A percentile compares a stretch with the other conserved stretches of the same genome.
phyloP scores from a whole-genome alignment of 2,113 vertebrate species.

The Circaetus gallicus region DNA sequence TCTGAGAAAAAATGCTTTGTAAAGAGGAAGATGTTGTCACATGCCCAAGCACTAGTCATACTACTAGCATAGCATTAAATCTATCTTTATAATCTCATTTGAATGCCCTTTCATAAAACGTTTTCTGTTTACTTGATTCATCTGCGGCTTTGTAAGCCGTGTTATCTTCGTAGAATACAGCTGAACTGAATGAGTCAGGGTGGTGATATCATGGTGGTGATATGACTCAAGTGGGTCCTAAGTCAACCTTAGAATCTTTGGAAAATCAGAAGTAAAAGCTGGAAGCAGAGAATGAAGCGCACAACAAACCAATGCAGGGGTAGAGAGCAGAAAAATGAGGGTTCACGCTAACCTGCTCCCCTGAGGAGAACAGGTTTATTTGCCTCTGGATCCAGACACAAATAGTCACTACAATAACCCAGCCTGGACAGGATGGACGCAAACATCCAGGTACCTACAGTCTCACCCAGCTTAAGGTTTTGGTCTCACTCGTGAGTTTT shows the following conservation, averaged over 20 bases:
- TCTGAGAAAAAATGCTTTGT: not conserved
- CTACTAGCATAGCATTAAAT: not conserved
- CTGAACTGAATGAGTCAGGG: not conserved
- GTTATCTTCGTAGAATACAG: not conserved
- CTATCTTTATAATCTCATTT: not conserved
- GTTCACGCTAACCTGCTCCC: not conserved
- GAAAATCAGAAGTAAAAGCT: not conserved
- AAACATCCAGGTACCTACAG: not conserved
- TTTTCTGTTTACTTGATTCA: slow-evolving; percentile 17
- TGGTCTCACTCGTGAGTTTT: not conserved
- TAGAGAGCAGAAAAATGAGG: not conserved
- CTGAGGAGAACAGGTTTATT: not conserved
- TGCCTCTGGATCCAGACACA: not conserved
- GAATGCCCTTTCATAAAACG: not conserved
- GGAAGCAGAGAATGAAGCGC: not conserved
- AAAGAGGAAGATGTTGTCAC: not conserved
- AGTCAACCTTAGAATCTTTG: not conserved
- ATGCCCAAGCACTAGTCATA: not conserved
- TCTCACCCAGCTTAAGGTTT: not conserved
- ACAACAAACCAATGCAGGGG: not conserved
- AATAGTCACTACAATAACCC: not conserved
- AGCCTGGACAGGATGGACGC: not conserved
- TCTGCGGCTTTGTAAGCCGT: not conserved
- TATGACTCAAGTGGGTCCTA: not conserved
- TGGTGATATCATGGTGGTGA: not conserved